A percentile compares a stretch with the other conserved stretches of the same genome.
Evolutionary conservation across 30 jellyfish, hydroid and myxozoan genomes (phyloP).

Genomic region (Hydractinia echinata): DNA sequence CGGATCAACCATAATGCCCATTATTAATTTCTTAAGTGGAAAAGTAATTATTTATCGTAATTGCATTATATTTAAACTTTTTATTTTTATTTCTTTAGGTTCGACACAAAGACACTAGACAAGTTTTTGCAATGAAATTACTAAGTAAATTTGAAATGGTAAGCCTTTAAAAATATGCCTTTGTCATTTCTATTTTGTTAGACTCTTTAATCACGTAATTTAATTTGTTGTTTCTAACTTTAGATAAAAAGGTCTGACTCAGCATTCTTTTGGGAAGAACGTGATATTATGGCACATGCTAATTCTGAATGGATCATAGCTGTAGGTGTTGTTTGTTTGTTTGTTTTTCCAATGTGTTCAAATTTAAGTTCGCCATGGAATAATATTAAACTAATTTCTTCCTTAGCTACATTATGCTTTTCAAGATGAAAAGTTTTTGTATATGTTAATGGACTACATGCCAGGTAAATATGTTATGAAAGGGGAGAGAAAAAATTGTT

Average conservation of each 20-base stretch:
- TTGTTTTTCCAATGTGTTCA: too few relatives aligned
- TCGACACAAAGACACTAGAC: slow-evolving; percentile 80
- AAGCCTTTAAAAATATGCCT: not conserved
- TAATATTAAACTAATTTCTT: not conserved
- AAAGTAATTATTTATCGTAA: too few relatives aligned
- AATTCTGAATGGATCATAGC: slow-evolving; percentile 95
- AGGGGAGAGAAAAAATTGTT: too few relatives aligned
- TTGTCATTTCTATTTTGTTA: too few relatives aligned
- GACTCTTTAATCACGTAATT: not conserved
- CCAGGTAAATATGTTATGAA: slow-evolving; percentile 58
- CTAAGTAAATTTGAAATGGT: slow-evolving; percentile 98
- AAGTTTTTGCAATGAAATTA: slow-evolving; percentile 92
- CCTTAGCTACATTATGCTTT: slow-evolving; percentile 90
- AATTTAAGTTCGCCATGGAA: too few relatives aligned
- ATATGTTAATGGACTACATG: slow-evolving; percentile 98
- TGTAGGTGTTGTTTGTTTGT: slow-evolving; percentile 27
- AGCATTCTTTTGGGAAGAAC: slow-evolving; percentile 97
- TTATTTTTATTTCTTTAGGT: slow-evolving; percentile 46
- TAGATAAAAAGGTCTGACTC: slow-evolving; percentile 94
- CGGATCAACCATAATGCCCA: too few relatives aligned
- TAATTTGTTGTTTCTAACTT: not conserved
- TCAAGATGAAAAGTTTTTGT: slow-evolving; percentile 81
- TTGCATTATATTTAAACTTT: not conserved
- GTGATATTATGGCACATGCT: slow-evolving; percentile 99
- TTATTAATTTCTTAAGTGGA: too few relatives aligned